A percentile compares a stretch with the other conserved stretches of the same genome.
These are phyloP conservation scores for Perognathus longimembris DNA, from an alignment of 2,113 vertebrate species.

Conservation along the genomic window DNA sequence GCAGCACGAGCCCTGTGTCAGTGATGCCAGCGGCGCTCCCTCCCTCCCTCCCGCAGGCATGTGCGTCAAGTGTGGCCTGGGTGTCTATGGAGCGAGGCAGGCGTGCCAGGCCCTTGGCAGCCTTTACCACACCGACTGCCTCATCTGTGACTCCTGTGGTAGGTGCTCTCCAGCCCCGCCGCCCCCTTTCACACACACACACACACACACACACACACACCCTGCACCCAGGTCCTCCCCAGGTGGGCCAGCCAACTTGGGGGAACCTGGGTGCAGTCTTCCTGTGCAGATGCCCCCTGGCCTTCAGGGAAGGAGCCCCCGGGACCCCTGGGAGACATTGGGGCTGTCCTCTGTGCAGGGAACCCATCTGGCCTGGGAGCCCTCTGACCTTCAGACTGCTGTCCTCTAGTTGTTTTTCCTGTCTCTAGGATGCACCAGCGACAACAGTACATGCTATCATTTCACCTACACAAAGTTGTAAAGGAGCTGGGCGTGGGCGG, in stretches of 20 bases:
- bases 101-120: slow-evolving; percentile 99
- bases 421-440: not conserved
- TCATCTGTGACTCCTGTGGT: slow-evolving; percentile 99
- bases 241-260: too few species aligned
- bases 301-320: not conserved
- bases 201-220: too few species aligned
- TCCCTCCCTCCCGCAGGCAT: slow-evolving; percentile 89
- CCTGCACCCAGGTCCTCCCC: too few species aligned
- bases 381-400: not conserved
- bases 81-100: slow-evolving; percentile 97
- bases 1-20: not conserved
- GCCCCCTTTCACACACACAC: too few species aligned
- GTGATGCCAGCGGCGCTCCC: slow-evolving; percentile 39
- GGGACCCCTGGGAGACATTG: not conserved
- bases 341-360: not conserved
- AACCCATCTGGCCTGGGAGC: not conserved
- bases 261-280: not conserved
- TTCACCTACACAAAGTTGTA: not conserved
- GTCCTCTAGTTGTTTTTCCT: not conserved
- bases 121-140: slow-evolving; percentile 98
- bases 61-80: slow-evolving; percentile 98
- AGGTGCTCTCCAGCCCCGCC: slow-evolving; percentile 83
- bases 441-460: not conserved
- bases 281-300: not conserved
- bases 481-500: too few species aligned